Evolutionary conservation across 2,113 vertebrate genomes (phyloP).

Genomic region (Xyliphius kryptos): DNA sequence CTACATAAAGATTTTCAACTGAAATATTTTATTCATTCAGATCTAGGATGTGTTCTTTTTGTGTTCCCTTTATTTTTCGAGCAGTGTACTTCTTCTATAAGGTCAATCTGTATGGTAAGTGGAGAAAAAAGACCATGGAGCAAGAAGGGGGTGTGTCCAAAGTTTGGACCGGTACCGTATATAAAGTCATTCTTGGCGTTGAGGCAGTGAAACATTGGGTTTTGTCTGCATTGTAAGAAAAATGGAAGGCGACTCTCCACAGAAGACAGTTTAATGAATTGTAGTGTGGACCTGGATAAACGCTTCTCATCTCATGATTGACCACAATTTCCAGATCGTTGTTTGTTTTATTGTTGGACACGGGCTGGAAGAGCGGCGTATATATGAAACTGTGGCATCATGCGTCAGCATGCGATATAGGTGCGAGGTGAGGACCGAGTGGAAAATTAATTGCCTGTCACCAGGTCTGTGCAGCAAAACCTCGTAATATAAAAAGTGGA

Average conservation of each 20-base stretch:
- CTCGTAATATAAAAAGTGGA: neutral
- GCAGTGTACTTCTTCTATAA: too few species aligned
- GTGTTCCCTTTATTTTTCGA: too few species aligned
- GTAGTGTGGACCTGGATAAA: neutral
- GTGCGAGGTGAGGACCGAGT: neutral
- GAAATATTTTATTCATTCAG: too few species aligned
- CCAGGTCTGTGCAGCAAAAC: slow-evolving; percentile 1
- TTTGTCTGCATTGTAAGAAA: neutral
- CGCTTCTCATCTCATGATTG: neutral
- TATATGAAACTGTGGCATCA: neutral
- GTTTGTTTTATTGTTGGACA: slow-evolving; percentile 1
- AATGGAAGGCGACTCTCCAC: neutral
- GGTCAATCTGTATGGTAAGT: too few species aligned
- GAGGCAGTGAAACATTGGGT: too few species aligned
- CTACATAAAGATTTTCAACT: too few species aligned
- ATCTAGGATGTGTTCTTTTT: too few species aligned
- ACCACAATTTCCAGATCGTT: neutral
- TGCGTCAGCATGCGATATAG: neutral
- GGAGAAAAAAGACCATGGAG: too few species aligned
- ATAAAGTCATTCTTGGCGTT: too few species aligned
- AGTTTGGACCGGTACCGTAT: too few species aligned
- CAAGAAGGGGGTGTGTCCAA: too few species aligned
- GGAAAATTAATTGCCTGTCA: slow-evolving; percentile 4
- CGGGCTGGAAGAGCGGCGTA: too few species aligned
- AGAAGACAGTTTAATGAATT: neutral